Conservation (phyloP, 2,888 invertebrate species). For the Elaeidobius kamerunicus region DNA sequence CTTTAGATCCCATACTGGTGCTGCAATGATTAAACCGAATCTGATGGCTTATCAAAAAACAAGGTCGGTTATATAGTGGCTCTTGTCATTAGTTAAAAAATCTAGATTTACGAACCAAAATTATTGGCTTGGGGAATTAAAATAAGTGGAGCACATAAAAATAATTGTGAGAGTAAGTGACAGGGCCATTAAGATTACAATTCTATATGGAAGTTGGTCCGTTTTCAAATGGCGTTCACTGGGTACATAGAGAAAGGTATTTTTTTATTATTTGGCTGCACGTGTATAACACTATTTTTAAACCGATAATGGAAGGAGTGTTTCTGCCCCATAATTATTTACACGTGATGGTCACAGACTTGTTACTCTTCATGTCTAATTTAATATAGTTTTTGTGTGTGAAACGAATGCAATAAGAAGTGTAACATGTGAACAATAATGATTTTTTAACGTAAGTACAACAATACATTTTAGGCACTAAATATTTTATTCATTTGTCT, state of each 20-base stretch:
- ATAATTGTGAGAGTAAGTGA: constrained; percentile 46
- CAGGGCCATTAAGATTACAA: constrained; percentile 37
- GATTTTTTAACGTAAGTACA: too few relatives aligned
- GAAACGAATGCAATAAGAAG: constrained; percentile 5
- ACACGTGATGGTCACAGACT: background rate
- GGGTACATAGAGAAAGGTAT: constrained; percentile 26
- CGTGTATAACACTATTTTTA: constrained; percentile 16
- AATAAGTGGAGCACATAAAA: constrained; percentile 49
- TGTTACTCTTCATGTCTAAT: constrained; percentile 4
- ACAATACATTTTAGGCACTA: too few relatives aligned
- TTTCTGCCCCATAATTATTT: constrained; percentile 3
- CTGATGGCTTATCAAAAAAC: constrained; percentile 35
- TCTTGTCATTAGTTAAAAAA: constrained; percentile 24
- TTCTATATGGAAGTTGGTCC: constrained; percentile 9
- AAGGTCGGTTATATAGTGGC: constrained; percentile 27
- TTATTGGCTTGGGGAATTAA: constrained; percentile 19
- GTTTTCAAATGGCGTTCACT: constrained; percentile 13
- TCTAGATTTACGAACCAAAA: constrained; percentile 21
- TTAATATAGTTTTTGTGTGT: constrained; percentile 11
- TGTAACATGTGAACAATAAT: too few relatives aligned
- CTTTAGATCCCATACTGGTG: constrained; percentile 16
- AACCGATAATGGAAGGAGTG: constrained; percentile 1
- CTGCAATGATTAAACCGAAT: constrained; percentile 9
- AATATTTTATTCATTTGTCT: too few relatives aligned
- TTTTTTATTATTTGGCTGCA: constrained; percentile 23